phyloP scores from a whole-genome alignment of 2,888 invertebrate species.

The Cephalotes varians region DNA sequence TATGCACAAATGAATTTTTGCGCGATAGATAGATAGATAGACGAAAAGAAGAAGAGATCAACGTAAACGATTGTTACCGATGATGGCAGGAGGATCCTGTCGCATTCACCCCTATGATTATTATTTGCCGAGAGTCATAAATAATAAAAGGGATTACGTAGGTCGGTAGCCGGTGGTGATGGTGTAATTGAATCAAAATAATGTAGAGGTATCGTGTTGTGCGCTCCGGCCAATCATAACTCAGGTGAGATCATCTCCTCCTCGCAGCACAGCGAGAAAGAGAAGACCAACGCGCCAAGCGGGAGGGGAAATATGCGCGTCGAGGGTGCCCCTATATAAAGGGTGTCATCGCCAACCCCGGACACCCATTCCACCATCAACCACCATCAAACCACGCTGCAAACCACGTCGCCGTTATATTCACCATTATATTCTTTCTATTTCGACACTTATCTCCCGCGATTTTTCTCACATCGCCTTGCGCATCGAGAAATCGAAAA shows the following conservation, averaged over 20 bases:
- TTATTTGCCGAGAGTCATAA: conserved; percentile 78
- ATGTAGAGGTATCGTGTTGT: conserved; percentile 83
- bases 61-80: conserved; percentile 13
- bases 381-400: conserved; percentile 62
- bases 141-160: conserved; percentile 80
- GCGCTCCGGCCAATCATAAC: conserved; percentile 82
- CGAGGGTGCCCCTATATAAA: conserved; percentile 82
- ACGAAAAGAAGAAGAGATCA: neutral
- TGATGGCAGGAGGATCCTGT: conserved; percentile 4
- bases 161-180: conserved; percentile 76
- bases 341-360: conserved; percentile 82
- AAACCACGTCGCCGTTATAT: conserved; percentile 40
- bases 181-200: conserved; percentile 84
- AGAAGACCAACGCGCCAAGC: conserved; percentile 46
- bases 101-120: conserved; percentile 66
- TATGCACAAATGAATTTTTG: neutral
- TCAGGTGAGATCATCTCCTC: conserved; percentile 79
- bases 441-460: conserved; percentile 24
- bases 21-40: neutral
- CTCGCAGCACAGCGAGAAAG: conserved; percentile 14
- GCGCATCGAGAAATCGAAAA: conserved; percentile 34
- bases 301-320: conserved; percentile 78
- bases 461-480: conserved; percentile 4
- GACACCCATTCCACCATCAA: conserved; percentile 80
- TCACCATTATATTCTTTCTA: conserved; percentile 7